Base-by-base conservation (phyloP, 2,113 vertebrate genomes). In the Arizona elegans region DNA sequence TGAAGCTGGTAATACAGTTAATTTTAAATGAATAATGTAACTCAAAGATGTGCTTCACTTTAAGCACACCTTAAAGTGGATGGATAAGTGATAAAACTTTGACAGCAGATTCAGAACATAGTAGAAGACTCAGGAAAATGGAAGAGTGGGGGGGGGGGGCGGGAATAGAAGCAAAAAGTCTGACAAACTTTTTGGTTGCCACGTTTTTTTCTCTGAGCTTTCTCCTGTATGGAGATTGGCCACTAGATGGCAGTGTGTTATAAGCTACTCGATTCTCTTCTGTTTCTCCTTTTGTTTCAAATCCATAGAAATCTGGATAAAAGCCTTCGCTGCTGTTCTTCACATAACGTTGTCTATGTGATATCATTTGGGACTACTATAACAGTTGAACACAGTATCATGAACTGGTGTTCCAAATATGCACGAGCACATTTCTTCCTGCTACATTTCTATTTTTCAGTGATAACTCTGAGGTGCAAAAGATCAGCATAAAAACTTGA, bases 201-300 rank as follows among this genome's bases (percentile, higher is more conserved):
- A 3, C 5, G 2, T 7, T 23, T 38, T 13, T 54, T 70, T n/a
- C 93, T 15, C 10, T 50, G 13, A n/a, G 0, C 59, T 59, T 38
- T 65, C 38, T 87, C 15, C 21, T 5, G 1, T 29, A 75, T 90
- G 85, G 94, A 62, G 5, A 12, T 13, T 81, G 89, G 92, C 97
- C 98, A 95, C 95, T 95, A 98, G 98, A 96, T 98, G 98, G 98
- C 98, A 96, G 93, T 96, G 97, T 96, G 93, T 94, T 92, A 97
- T 96, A 97, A 89, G 86, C 52, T 96, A 97, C 97, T 58, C 1
- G 52, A 8, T 33, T 56, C 52, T 56, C n/a, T 88, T 89, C 4
- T 12, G 0, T 8, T 19, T 62, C 0, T 2, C 8, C 7, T 0
- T 85, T 87, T 15, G 24, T 0, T 1, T 62, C 43, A 7, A 2